These are phyloP conservation scores for Pyrrhia umbra DNA, from an alignment of 2,888 invertebrate species.

Conservation along the genomic window DNA sequence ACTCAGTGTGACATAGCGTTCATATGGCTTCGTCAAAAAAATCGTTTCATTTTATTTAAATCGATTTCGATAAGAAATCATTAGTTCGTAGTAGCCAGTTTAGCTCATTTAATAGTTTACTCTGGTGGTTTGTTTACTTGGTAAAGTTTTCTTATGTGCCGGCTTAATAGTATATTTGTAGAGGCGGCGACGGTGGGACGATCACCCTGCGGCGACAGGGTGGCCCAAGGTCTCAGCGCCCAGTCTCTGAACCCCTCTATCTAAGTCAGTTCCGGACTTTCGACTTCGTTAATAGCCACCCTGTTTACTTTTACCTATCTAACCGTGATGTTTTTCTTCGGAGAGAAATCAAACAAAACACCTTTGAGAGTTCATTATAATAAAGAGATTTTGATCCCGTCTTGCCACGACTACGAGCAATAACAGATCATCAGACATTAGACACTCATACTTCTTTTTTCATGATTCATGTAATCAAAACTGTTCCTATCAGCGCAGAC, in stretches of 20 bases:
- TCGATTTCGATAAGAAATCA: constrained; percentile 56
- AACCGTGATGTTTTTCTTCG: constrained; percentile 52
- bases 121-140: constrained; percentile 70
- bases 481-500: constrained; percentile 15
- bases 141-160: constrained; percentile 74
- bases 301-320: constrained; percentile 69
- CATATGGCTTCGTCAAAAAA: constrained; percentile 30
- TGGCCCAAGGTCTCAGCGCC: constrained; percentile 58
- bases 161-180: constrained; percentile 73
- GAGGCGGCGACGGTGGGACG: constrained; percentile 67
- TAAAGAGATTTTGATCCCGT: constrained; percentile 30
- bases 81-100: constrained; percentile 45
- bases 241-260: constrained; percentile 52
- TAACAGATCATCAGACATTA: constrained; percentile 28
- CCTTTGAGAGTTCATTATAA: constrained; percentile 30
- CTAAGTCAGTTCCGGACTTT: constrained; percentile 68
- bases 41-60: constrained; percentile 43
- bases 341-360: constrained; percentile 59
- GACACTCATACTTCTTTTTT: constrained; percentile 14
- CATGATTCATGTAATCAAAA: constrained; percentile 17
- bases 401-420: constrained; percentile 6
- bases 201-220: constrained; percentile 65
- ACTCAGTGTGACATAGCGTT: constrained; percentile 30
- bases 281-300: constrained; percentile 67
- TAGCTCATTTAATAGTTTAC: constrained; percentile 67